A percentile compares a stretch with the other conserved stretches of the same genome.
phyloP scores from a whole-genome alignment of 2,797 vertebrate genomes.

The Gobionotothen gibberifrons region DNA sequence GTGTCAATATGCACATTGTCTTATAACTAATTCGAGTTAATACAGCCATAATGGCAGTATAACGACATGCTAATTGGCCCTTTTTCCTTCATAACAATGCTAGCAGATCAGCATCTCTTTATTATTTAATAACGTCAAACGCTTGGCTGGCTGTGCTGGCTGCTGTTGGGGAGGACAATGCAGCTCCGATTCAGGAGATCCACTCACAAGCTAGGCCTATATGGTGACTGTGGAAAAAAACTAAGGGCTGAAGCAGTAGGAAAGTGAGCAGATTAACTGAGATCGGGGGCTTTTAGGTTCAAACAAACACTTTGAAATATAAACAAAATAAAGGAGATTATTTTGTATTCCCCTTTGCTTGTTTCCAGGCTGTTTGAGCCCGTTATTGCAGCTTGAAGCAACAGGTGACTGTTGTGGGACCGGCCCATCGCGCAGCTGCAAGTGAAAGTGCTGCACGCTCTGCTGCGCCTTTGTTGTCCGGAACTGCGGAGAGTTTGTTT shows the following conservation, averaged over 20 bases:
- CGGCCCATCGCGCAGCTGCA: constrained; percentile 41
- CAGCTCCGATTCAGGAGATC: constrained; percentile 85
- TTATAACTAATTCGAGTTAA: constrained; percentile 94
- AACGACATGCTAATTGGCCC: constrained; percentile 93
- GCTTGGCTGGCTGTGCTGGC: constrained; percentile 90
- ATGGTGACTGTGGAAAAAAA: constrained; percentile 6
- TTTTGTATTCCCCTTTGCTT: not conserved
- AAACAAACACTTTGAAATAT: not conserved
- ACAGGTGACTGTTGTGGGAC: constrained; percentile 59
- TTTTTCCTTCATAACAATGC: constrained; percentile 89
- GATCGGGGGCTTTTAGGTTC: not conserved
- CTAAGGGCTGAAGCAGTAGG: not conserved
- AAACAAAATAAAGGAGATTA: not conserved
- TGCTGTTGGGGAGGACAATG: constrained; percentile 88
- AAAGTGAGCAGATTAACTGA: constrained; percentile 21
- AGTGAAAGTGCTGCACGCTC: constrained; percentile 68
- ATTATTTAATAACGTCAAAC: constrained; percentile 98
- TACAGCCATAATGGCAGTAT: constrained; percentile 93
- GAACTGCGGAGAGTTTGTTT: constrained; percentile 70
- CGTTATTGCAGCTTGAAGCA: constrained; percentile 35
- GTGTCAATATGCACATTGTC: constrained; percentile 86
- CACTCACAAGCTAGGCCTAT: constrained; percentile 25
- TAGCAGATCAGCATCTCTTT: constrained; percentile 93
- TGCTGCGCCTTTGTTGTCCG: constrained; percentile 69
- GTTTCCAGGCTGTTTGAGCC: not conserved